A percentile compares a stretch with the other conserved stretches of the same genome.
These are phyloP conservation scores for Brenthis daphne DNA, from an alignment of 2,888 invertebrate species.

Conservation along the genomic window DNA sequence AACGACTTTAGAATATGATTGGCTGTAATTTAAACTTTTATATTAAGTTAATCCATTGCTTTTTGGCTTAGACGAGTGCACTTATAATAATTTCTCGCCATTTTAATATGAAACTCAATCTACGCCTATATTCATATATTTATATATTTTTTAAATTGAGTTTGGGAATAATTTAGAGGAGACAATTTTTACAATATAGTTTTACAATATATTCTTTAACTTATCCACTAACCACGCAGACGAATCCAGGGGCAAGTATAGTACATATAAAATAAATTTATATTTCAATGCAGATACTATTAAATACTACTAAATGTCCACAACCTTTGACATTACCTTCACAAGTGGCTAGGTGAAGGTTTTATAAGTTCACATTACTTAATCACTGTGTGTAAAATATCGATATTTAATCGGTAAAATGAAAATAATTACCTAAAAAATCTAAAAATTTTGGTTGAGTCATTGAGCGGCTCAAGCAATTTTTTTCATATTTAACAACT, in stretches of 20 bases:
- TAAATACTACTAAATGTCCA: background rate
- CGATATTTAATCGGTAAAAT: conserved; percentile 1
- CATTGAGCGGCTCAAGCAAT: too few relatives aligned
- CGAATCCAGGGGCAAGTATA: too few relatives aligned
- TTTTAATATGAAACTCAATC: too few relatives aligned
- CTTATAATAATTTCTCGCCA: too few relatives aligned
- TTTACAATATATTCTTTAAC: too few relatives aligned
- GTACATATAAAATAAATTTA: background rate
- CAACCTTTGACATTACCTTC: conserved; percentile 28
- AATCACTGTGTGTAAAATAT: conserved; percentile 4
- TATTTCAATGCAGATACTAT: conserved; percentile 7
- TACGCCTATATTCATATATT: too few relatives aligned
- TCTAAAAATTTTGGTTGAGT: too few relatives aligned
- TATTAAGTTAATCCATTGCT: background rate
- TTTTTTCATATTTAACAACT: too few relatives aligned
- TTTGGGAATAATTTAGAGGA: background rate
- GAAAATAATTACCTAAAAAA: background rate
- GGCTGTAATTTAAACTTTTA: conserved; percentile 1
- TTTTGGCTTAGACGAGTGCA: background rate
- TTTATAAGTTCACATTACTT: conserved; percentile 24
- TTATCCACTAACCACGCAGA: too few relatives aligned
- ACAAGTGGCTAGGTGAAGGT: conserved; percentile 46
- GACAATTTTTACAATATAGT: too few relatives aligned
- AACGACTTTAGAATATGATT: background rate
- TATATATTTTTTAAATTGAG: too few relatives aligned